Evolutionary conservation across 2,113 vertebrate species (phyloP).

Genomic region (Mesembrinibis cayennensis): DNA sequence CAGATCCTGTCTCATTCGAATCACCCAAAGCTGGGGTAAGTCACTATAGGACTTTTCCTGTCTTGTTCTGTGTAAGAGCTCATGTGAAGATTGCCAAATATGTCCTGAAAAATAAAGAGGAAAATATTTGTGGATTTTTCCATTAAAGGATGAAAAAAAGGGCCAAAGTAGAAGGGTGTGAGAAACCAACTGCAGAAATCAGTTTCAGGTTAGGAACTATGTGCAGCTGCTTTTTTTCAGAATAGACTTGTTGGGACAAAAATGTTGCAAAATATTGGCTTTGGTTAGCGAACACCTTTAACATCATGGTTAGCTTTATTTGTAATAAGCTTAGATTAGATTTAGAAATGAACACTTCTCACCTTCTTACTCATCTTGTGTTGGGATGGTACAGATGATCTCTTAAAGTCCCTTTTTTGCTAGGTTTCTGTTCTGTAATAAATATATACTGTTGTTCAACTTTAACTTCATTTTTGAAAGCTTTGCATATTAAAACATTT

Average conservation of each 20-base stretch:
- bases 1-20: conserved; percentile 89
- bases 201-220: neutral
- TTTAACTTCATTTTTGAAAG: neutral
- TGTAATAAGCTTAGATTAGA: neutral
- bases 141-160: neutral
- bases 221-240: neutral
- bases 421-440: neutral
- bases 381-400: neutral
- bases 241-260: neutral
- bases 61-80: neutral
- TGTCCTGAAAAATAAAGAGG: neutral
- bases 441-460: neutral
- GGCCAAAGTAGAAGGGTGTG: neutral
- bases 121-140: neutral
- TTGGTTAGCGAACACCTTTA: neutral
- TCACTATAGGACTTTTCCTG: neutral
- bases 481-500: neutral
- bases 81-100: neutral
- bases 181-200: neutral
- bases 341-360: neutral
- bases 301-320: neutral
- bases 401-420: neutral
- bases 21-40: conserved; percentile 94
- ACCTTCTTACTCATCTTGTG: neutral
- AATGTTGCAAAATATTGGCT: neutral